A percentile compares a stretch with the other conserved stretches of the same genome.
These are phyloP conservation scores for Drosophila gaucha DNA, from an alignment of 2,888 invertebrate genomes.

Conservation along the genomic window DNA sequence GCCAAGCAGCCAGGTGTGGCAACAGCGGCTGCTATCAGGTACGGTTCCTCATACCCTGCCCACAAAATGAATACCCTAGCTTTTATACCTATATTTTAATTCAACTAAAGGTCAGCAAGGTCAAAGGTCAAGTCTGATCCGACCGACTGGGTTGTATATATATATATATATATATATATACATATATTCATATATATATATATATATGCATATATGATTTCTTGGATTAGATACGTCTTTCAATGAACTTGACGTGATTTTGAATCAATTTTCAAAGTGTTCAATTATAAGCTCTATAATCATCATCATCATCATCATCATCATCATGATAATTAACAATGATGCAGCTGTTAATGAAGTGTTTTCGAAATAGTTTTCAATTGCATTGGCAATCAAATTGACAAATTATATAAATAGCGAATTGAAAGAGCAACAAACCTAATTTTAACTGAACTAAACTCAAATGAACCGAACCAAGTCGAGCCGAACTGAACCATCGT, in stretches of 20 bases:
- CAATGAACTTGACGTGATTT: constrained; percentile 4
- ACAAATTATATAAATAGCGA: constrained; percentile 47
- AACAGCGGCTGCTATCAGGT: constrained; percentile 53
- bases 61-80: too few species aligned
- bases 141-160: too few species aligned
- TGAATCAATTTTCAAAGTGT: neutral
- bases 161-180: neutral
- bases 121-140: too few species aligned
- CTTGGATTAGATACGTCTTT: too few species aligned
- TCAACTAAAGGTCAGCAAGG: too few species aligned
- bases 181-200: too few species aligned
- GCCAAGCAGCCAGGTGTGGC: constrained; percentile 34
- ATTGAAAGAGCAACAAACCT: constrained; percentile 38
- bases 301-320: neutral
- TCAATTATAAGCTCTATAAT: neutral
- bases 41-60: neutral
- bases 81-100: too few species aligned
- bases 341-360: constrained; percentile 38
- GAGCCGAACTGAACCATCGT: neutral
- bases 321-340: constrained; percentile 1
- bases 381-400: constrained; percentile 22
- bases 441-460: neutral
- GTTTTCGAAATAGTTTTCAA: constrained; percentile 41
- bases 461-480: neutral
- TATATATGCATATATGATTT: too few species aligned